Evolutionary conservation across 2,113 vertebrate genomes (phyloP).

Genomic region (Chamaetylas fuelleborni): DNA sequence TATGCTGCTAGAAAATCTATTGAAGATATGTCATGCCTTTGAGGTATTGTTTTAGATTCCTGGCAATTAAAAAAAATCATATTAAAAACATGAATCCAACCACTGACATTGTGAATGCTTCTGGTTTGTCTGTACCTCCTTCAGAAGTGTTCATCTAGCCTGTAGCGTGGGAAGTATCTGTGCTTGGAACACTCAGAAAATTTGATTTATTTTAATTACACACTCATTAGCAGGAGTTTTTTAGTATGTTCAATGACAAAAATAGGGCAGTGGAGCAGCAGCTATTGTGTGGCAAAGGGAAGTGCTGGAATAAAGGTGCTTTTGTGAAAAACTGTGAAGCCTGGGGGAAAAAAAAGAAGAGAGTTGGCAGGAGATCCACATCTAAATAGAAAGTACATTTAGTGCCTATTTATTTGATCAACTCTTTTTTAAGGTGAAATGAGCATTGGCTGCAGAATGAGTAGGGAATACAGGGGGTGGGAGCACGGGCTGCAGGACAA

Average conservation of each 20-base stretch:
- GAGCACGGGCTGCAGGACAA: background rate
- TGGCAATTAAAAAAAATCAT: background rate
- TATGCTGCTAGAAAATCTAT: background rate
- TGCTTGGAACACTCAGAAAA: background rate
- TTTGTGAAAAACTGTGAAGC: background rate
- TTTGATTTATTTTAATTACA: conserved; percentile 25
- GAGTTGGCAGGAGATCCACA: background rate
- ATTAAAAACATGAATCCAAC: background rate
- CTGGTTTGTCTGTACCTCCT: background rate
- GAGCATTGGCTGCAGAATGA: background rate
- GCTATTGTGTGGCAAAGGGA: background rate
- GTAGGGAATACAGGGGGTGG: background rate
- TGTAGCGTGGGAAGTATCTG: background rate
- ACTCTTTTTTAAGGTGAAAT: background rate
- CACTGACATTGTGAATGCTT: background rate
- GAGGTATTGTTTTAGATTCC: background rate
- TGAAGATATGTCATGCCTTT: background rate
- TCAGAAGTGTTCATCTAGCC: background rate
- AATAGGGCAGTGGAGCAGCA: background rate
- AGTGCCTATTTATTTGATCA: background rate
- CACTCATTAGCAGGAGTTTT: background rate
- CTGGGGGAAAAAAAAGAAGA: background rate
- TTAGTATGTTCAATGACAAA: conserved; percentile 19
- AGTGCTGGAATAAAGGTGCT: background rate
- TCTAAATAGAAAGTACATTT: background rate